Conservation (phyloP, 2,797 vertebrate species). For the Falco naumanni region DNA sequence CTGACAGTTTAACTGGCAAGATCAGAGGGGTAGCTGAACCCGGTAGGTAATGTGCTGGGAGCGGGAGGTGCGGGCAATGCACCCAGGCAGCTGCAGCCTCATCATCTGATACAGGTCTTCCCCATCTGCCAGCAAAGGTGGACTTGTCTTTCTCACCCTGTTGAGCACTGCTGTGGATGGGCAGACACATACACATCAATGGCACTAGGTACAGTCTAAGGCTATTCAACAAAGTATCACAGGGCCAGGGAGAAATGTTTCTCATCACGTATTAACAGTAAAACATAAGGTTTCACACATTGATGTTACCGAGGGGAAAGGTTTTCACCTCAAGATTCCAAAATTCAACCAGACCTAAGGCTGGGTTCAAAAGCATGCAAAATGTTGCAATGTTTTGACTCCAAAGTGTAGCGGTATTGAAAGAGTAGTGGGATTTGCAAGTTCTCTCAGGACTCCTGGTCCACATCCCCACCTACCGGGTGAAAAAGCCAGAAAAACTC, state of each 20-base stretch:
- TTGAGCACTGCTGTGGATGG: neutral
- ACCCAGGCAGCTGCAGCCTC: neutral
- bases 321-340: neutral
- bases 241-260: neutral
- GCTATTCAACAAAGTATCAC: neutral
- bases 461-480: neutral
- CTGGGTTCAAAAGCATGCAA: neutral
- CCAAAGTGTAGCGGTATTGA: neutral
- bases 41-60: neutral
- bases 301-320: neutral
- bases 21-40: neutral
- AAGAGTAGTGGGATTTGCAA: neutral
- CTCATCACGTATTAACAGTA: neutral
- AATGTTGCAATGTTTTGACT: neutral
- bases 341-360: neutral
- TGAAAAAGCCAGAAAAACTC: neutral
- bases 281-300: neutral
- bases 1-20: neutral
- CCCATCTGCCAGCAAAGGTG: neutral
- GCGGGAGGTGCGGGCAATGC: neutral
- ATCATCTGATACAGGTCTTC: neutral
- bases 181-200: neutral
- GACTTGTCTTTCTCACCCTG: neutral
- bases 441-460: neutral
- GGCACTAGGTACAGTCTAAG: neutral